Evolutionary conservation across 1,140 invertebrate species (phyloP).

Genomic region (Laupala kohalensis): DNA sequence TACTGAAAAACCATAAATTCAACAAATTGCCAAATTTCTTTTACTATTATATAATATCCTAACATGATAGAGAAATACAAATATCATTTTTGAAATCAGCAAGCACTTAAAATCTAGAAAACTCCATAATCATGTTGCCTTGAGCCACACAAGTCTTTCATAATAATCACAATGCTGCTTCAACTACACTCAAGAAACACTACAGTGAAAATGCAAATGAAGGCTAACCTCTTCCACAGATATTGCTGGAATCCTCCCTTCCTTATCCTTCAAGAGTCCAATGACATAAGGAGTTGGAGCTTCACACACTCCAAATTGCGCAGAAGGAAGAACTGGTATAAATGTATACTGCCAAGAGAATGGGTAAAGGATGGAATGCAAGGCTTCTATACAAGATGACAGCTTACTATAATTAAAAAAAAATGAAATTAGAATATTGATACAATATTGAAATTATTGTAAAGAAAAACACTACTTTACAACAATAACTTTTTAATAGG

Average conservation of each 20-base stretch:
- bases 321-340: conserved; percentile 55
- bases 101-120: too few relatives aligned
- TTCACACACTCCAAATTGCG: conserved; percentile 53
- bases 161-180: too few relatives aligned
- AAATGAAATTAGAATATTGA: conserved; percentile 3
- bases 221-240: conserved; percentile 30
- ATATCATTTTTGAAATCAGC: too few relatives aligned
- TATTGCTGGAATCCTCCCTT: conserved; percentile 18
- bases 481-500: too few relatives aligned
- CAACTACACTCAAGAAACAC: too few relatives aligned
- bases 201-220: too few relatives aligned
- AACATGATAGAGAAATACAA: too few relatives aligned
- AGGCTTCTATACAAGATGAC: conserved; percentile 56
- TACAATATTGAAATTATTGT: not conserved
- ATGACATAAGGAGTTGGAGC: conserved; percentile 63
- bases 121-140: too few relatives aligned
- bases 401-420: conserved; percentile 42
- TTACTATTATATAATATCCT: too few relatives aligned
- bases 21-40: too few relatives aligned
- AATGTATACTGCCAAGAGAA: conserved; percentile 70
- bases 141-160: too few relatives aligned
- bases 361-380: conserved; percentile 61
- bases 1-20: too few relatives aligned
- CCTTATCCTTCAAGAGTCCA: conserved; percentile 43
- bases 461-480: not conserved